phyloP scores from a whole-genome alignment of 2,797 vertebrate genomes.

The Girardinus metallicus region DNA sequence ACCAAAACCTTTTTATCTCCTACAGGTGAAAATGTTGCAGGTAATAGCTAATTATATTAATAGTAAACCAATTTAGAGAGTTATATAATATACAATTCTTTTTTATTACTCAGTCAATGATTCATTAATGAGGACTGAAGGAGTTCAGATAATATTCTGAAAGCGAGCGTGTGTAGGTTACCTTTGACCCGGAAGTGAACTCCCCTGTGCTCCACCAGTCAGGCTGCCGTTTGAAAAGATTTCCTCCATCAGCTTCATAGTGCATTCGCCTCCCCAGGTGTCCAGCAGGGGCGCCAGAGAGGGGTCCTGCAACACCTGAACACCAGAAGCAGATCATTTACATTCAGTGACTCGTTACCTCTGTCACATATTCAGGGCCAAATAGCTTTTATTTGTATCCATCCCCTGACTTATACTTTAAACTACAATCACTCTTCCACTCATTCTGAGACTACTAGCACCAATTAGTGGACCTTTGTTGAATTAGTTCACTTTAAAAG shows the following conservation, averaged over 20 bases:
- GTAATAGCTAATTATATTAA: no score
- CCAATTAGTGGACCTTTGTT: no score
- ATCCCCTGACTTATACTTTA: no score
- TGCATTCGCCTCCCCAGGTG: slow-evolving; percentile 87
- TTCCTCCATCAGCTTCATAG: slow-evolving; percentile 92
- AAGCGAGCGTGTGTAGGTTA: slow-evolving; percentile 17
- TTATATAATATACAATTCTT: background rate
- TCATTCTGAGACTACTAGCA: no score
- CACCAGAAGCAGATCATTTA: background rate
- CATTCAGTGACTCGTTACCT: background rate
- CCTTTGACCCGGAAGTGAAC: slow-evolving; percentile 70
- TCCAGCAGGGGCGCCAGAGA: slow-evolving; percentile 89
- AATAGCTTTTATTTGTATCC: no score
- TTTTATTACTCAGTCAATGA: background rate
- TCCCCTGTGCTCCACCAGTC: slow-evolving; percentile 62
- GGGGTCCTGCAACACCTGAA: slow-evolving; percentile 77
- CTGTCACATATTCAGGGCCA: no score
- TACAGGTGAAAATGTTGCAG: background rate
- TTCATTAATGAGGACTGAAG: background rate
- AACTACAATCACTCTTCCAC: no score
- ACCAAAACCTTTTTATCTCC: background rate
- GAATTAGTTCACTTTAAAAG: no score
- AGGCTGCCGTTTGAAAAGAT: slow-evolving; percentile 80
- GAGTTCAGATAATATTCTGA: background rate
- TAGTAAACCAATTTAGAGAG: background rate